A percentile compares a stretch with the other conserved stretches of the same genome.
Evolutionary conservation across 2,888 invertebrate species (phyloP).

Genomic region (Chrysolina oricalcia): DNA sequence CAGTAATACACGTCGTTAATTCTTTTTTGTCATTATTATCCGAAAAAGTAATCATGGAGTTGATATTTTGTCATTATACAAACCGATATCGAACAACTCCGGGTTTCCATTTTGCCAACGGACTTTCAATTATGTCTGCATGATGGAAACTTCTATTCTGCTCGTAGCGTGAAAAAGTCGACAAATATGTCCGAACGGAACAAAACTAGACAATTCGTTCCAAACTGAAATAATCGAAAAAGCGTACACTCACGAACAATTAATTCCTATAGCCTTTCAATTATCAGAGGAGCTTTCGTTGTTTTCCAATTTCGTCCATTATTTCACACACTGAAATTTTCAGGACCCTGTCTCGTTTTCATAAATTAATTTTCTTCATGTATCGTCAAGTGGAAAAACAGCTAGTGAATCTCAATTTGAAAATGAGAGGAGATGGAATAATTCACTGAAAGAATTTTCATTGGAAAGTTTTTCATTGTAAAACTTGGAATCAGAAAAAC

Average conservation of each 20-base stretch:
- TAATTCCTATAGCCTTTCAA: background rate
- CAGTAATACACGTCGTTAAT: no score
- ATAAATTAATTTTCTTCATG: no score
- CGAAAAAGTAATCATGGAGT: background rate
- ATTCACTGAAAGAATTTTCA: no score
- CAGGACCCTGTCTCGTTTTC: no score
- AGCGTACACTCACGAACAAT: background rate
- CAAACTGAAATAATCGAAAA: slow-evolving; percentile 3
- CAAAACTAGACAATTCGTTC: background rate
- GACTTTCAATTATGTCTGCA: slow-evolving; percentile 43
- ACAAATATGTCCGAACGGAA: slow-evolving; percentile 26
- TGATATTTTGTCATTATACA: background rate
- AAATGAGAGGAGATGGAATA: no score
- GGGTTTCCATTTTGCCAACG: slow-evolving; percentile 39
- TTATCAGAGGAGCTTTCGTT: background rate
- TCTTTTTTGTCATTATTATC: background rate
- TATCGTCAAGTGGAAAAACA: no score
- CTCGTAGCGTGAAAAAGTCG: slow-evolving; percentile 39
- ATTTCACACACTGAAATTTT: background rate
- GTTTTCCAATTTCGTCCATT: background rate
- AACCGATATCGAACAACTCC: background rate
- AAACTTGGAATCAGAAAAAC: no score
- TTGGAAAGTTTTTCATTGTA: no score
- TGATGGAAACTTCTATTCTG: slow-evolving; percentile 42
- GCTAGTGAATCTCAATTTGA: no score